phyloP scores from a whole-genome alignment of 92 coral and sea anemone species.

The Blastomussa wellsi region DNA sequence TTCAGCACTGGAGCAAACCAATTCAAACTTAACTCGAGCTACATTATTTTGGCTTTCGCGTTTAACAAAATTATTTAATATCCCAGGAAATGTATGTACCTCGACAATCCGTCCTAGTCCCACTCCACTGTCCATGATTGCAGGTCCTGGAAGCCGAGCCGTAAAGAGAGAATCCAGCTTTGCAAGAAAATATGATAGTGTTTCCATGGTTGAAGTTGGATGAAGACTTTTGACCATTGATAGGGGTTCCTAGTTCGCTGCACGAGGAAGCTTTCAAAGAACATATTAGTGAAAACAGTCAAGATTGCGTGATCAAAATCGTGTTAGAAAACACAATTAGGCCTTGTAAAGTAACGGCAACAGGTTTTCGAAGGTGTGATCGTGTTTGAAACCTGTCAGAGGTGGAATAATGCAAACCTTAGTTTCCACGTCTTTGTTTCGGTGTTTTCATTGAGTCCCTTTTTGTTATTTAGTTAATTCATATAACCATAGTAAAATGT shows the following conservation, averaged over 20 bases:
- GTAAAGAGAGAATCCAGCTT: constrained; percentile 70
- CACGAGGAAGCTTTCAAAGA: constrained; percentile 64
- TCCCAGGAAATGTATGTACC: too few species aligned
- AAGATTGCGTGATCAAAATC: not conserved
- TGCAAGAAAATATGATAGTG: constrained; percentile 68
- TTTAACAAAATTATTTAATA: not conserved
- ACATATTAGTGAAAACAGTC: not conserved
- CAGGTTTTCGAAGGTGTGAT: not conserved
- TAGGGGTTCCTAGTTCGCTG: constrained; percentile 76
- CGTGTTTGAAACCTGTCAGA: not conserved
- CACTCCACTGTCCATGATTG: constrained; percentile 82
- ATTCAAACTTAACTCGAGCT: not conserved
- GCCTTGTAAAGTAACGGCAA: not conserved
- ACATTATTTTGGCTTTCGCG: not conserved
- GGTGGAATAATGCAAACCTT: not conserved
- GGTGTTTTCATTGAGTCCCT: not conserved
- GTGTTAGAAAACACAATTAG: not conserved
- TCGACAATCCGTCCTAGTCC: constrained; percentile 67
- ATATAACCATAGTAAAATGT: too few species aligned
- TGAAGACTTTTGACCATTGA: constrained; percentile 70
- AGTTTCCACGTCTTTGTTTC: not conserved
- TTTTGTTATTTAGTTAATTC: too few species aligned
- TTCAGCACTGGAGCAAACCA: too few species aligned
- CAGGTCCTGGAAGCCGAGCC: constrained; percentile 78
- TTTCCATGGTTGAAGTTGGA: constrained; percentile 64